Base-by-base conservation (phyloP, 2,113 vertebrate species). In the Periophthalmodon schlosseri region DNA sequence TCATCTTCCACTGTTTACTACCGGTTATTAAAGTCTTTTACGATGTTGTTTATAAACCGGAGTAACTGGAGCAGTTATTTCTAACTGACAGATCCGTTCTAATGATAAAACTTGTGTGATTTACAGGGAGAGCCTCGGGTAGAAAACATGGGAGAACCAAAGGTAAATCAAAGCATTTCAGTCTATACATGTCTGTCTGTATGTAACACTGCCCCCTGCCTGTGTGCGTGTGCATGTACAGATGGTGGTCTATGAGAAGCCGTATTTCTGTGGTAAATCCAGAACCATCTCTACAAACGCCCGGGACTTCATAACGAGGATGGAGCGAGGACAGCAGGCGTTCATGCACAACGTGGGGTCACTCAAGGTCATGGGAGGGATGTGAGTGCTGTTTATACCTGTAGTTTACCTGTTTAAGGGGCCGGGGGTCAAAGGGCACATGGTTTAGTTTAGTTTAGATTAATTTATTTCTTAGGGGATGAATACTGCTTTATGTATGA, bases 121-220 rank as follows among this genome's bases (percentile, higher is more conserved):
- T 84, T 79, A 7, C 78, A 99, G 98, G 96, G 95, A 33, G 95
- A 96, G 60, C 97, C 98, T 0, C 90, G 87, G 0, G 97, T 99
- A 85, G 97, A 99, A 78, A 95, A 93, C 64, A 86, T 92, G 0
- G 92, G 88, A 0, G 96, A 99, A 70, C 95, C 96, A 0, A 95
- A 95, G 94, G 97, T 99, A 90, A 93, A 92, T 11, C 1, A 21
- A 9, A 21, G 8, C 52, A 0, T 21, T 20, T 56, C 4, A 1
- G 9, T 56, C 7, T 21, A 2, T 11, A 21, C 54, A n/a, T 10
- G 54, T n/a, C 2, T 21, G 54, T 21, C 8, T 21, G 54, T 64
- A 20, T 34, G 24, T 20, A 15, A 18, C 50, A 52, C 50, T 34
- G 28, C 34, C 16, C 14, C 20, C 13, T 69, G 44, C 68, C 14